Conservation (phyloP, 2,888 invertebrate genomes). For the Crioceris asparagi region DNA sequence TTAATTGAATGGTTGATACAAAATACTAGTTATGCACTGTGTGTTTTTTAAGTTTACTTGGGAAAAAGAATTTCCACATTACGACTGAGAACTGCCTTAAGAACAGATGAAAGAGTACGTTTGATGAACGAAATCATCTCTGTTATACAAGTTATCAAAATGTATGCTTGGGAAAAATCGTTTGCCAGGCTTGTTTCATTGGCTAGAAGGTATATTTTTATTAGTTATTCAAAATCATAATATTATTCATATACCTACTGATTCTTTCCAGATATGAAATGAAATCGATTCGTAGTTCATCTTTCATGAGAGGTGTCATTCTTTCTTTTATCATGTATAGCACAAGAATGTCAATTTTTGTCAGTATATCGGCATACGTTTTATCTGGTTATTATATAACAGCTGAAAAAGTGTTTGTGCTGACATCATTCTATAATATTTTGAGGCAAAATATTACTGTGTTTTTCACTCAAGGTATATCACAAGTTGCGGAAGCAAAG, state of each 20-base stretch:
- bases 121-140: slow-evolving; percentile 84
- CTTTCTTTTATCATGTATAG: slow-evolving; percentile 56
- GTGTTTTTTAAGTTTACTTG: slow-evolving; percentile 35
- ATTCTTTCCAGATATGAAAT: slow-evolving; percentile 39
- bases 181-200: slow-evolving; percentile 65
- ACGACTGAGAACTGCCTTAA: slow-evolving; percentile 62
- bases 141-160: slow-evolving; percentile 87
- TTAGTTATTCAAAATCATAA: background rate
- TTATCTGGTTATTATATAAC: slow-evolving; percentile 50
- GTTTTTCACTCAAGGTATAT: slow-evolving; percentile 59
- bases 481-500: slow-evolving; percentile 48
- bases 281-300: slow-evolving; percentile 35
- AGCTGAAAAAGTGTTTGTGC: slow-evolving; percentile 62
- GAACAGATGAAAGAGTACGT: slow-evolving; percentile 76
- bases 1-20: no score
- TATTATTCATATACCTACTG: background rate
- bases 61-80: slow-evolving; percentile 67
- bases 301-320: slow-evolving; percentile 46
- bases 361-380: slow-evolving; percentile 54
- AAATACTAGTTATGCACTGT: no score
- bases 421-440: slow-evolving; percentile 63
- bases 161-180: slow-evolving; percentile 92
- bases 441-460: slow-evolving; percentile 62
- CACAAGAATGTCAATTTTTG: slow-evolving; percentile 58
- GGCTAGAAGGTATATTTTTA: slow-evolving; percentile 44